Base-by-base conservation (phyloP, 2,888 invertebrate species). In the Pteria penguin region DNA sequence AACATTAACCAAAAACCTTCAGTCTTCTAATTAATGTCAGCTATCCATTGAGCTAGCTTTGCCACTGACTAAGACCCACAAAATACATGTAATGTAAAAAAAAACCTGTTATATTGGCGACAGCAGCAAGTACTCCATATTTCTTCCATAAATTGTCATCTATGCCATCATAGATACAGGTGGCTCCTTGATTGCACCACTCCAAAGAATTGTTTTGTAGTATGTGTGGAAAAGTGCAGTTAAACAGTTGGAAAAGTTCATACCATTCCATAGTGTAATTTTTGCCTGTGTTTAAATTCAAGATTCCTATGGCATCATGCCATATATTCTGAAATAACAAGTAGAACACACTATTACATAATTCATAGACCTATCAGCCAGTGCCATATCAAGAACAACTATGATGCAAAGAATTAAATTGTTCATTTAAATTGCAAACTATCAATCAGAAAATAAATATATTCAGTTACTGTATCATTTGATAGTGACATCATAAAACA, bases 261-360 rank as follows among this genome's bases (percentile, higher is more conserved):
- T 90, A 90, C 89, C 89, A 90, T 74, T 90, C 90, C 86, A 90
- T 84, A 4, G 89, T 90, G 72, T 87, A 88, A 78, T 89, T 90
- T 14, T 70, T 70, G 1, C 88, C 88, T 2, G 89, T 89, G 76
- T 84, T 80, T 2, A 86, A 72, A 67, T 87, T 88, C 57, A 82
- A 84, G 75, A 90, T 88, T 11, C 87, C 90, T 18, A 90, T 78
- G 11, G 89, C 90, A 84, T 90, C 90, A 76, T 90, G 90, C 86
- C 89, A 89, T 22, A 90, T 87, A 72, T 90, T 75, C 90, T 90
- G 75, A 36, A 82, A 80, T 52, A n/a, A n/a, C n/a, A n/a, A n/a
- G n/a, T n/a, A n/a, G n/a, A n/a, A n/a, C n/a, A n/a, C n/a, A n/a
- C n/a, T n/a, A n/a, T n/a, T n/a, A n/a, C n/a, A n/a, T n/a, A n/a